Conservation (phyloP, 2,888 invertebrate species). For the Metellina segmentata region DNA sequence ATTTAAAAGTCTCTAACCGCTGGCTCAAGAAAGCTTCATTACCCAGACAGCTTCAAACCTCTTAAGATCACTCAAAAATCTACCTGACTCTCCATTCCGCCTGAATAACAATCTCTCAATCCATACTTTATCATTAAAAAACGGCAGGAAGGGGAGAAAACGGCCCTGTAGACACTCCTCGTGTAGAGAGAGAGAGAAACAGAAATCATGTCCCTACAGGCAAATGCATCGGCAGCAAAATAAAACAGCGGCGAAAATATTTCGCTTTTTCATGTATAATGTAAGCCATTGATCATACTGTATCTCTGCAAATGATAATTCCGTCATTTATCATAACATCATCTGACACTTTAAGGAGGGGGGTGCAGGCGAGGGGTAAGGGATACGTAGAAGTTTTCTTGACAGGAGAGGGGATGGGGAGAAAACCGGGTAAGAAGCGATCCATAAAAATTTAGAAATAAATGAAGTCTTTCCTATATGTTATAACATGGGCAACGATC, state of each 20-base stretch:
- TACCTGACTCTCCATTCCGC: too few species aligned
- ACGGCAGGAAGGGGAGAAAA: too few species aligned
- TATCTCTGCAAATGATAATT: conserved; percentile 76
- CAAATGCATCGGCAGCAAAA: conserved; percentile 15
- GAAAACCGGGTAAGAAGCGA: conserved; percentile 41
- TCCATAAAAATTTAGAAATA: conserved; percentile 76
- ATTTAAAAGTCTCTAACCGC: too few species aligned
- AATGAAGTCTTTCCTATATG: conserved; percentile 76
- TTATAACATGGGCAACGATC: conserved; percentile 75
- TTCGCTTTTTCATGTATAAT: conserved; percentile 69
- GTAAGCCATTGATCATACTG: conserved; percentile 65
- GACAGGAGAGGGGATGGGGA: conserved; percentile 33
- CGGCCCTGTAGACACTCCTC: too few species aligned
- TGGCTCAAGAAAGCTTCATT: too few species aligned
- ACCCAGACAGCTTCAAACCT: too few species aligned
- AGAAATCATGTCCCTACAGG: too few species aligned
- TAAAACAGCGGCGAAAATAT: conserved; percentile 29
- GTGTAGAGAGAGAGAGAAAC: too few species aligned
- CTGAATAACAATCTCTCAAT: too few species aligned
- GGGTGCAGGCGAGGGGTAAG: conserved; percentile 17
- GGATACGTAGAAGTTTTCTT: conserved; percentile 65
- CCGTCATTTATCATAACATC: conserved; percentile 74
- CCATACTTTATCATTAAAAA: too few species aligned
- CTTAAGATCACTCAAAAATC: too few species aligned
- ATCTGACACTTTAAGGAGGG: conserved; percentile 69